Conservation (phyloP, 2,797 vertebrate genomes). For the Botia kubotai region DNA sequence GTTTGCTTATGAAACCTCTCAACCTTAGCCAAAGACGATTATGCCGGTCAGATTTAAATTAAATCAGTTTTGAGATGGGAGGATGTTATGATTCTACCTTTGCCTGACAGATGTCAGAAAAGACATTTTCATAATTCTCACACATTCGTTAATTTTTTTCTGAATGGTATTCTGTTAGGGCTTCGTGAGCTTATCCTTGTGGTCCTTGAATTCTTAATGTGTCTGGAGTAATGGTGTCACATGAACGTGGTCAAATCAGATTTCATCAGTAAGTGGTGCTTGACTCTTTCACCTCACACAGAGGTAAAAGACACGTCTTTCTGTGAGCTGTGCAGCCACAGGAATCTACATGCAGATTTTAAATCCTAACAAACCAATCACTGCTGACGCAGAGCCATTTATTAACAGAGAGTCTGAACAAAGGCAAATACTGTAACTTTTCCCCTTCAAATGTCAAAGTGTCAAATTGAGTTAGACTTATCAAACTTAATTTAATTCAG, state of each 20-base stretch:
- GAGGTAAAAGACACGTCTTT: constrained; percentile 4
- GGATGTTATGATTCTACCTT: constrained; percentile 27
- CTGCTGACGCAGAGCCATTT: neutral
- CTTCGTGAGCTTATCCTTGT: constrained; percentile 5
- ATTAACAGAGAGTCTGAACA: neutral
- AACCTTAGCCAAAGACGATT: constrained; percentile 13
- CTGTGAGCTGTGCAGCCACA: neutral
- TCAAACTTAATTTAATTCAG: neutral
- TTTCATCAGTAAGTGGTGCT: constrained; percentile 50
- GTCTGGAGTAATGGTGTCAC: constrained; percentile 29
- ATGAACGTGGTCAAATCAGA: constrained; percentile 15
- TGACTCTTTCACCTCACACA: constrained; percentile 47
- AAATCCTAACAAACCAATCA: neutral
- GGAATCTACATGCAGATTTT: neutral
- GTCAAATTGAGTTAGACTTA: neutral
- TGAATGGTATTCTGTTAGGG: constrained; percentile 27
- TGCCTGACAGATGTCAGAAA: constrained; percentile 6
- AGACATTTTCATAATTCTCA: neutral
- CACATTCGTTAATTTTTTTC: constrained; percentile 4
- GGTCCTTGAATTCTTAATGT: constrained; percentile 24
- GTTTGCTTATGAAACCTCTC: constrained; percentile 17
- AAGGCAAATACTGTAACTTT: neutral
- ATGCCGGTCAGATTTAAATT: constrained; percentile 6
- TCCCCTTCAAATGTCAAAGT: neutral
- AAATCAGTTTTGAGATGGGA: constrained; percentile 17